Evolutionary conservation across 2,797 vertebrate species (phyloP).

Genomic region (Liparis tanakae): DNA sequence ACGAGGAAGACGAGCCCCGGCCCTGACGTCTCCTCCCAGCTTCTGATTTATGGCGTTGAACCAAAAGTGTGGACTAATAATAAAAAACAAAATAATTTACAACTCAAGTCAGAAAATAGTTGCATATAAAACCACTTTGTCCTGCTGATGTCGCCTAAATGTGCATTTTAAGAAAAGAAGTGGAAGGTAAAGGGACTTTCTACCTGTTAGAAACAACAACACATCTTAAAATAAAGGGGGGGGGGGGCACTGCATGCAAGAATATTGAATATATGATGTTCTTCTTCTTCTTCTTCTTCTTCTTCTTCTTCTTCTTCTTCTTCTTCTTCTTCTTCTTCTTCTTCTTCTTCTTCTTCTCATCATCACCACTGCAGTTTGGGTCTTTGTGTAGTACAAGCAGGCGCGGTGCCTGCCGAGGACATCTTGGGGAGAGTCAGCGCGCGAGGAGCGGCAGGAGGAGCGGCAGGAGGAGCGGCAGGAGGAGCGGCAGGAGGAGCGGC

Average conservation of each 20-base stretch:
- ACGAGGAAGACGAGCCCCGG: too few relatives aligned
- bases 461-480: too few relatives aligned
- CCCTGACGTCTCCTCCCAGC: slow-evolving; percentile 16
- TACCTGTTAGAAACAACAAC: slow-evolving; percentile 19
- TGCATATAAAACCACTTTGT: too few relatives aligned
- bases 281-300: background rate
- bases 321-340: too few relatives aligned
- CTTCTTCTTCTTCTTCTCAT: background rate
- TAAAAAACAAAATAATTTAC: slow-evolving; percentile 13
- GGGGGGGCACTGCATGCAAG: background rate
- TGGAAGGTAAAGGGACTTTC: slow-evolving; percentile 51
- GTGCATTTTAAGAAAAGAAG: background rate
- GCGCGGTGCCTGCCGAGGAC: slow-evolving; percentile 79
- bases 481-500: slow-evolving; percentile 33
- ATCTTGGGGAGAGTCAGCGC: slow-evolving; percentile 65
- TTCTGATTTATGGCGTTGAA: background rate
- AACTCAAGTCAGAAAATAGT: slow-evolving; percentile 13
- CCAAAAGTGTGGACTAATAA: slow-evolving; percentile 6
- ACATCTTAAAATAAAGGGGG: background rate
- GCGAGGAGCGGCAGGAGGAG: too few relatives aligned
- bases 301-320: too few relatives aligned
- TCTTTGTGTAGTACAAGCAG: slow-evolving; percentile 65
- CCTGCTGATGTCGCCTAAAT: too few relatives aligned
- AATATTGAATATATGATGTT: background rate
- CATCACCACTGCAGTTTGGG: slow-evolving; percentile 42